Base-by-base conservation (phyloP, 64 coral and sea anemone species). In the Porites lutea region DNA sequence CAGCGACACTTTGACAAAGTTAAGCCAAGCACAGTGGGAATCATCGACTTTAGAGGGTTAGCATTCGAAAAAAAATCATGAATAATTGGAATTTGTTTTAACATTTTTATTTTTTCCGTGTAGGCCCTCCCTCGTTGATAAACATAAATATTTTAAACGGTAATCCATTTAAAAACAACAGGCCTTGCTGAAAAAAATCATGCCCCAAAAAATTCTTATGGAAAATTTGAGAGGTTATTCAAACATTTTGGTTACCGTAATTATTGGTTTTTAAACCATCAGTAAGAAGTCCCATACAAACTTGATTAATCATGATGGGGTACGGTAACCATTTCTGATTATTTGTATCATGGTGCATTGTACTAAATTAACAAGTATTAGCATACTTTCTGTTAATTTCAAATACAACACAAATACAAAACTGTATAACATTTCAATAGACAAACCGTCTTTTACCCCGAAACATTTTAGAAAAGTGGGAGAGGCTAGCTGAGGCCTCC, bases 331-430 rank as follows among this genome's bases (percentile, higher is more conserved):
- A 58, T 78, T 13, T 55, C 12, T 53, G 20, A 53, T 52, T 58
- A 55, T 53, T 57, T 55, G 51, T 19, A 10, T 12, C 49, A 19
- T 57, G 47, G 18, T 57, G 75, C 8, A 55, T 55, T 78, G 75
- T 78, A 78, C 75, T 74, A 45, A 74, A 74, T 74, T 74, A 74
- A 48, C 72, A 55, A 45, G 47, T 20, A 84, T 48, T 65, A 52
- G 61, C 45, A 68, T 54, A 63, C 15, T 84, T 69, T 84, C 62
- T 84, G 81, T 16, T 82, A 65, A 82, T 44, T 82, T 82, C 79
- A 65, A 18, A 82, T 65, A 45, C 59, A 82, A 82, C 58, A 65
- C 27, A 49, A 82, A 65, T 16, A 65, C 37, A 82, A 82, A 22
- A 48, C 22, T 52, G 7, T 10, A 19, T 47, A 78, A 6, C 3